A percentile compares a stretch with the other conserved stretches of the same genome.
These are phyloP conservation scores for Heteromormyrus szaboi DNA, from an alignment of 2,797 vertebrate species.

Conservation along the genomic window DNA sequence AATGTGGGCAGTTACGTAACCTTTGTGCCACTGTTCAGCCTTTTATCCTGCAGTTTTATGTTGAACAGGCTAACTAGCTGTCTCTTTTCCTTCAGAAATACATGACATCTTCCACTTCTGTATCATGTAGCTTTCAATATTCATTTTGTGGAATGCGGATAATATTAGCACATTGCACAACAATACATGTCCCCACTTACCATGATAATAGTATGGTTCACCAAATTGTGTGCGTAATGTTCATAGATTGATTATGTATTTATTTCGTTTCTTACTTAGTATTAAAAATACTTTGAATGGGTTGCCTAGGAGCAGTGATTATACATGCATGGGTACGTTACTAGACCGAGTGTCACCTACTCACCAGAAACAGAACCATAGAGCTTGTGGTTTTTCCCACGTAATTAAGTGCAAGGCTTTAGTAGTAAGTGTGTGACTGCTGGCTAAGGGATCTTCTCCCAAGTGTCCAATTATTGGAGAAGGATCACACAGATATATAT, in stretches of 20 bases:
- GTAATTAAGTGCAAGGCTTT: conserved; percentile 20
- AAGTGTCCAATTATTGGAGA: conserved; percentile 23
- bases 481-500: not conserved
- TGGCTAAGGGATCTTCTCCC: conserved; percentile 12
- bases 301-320: not conserved
- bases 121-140: not conserved
- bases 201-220: not conserved
- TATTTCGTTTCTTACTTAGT: not conserved
- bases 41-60: conserved; percentile 27
- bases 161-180: not conserved
- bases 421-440: not conserved
- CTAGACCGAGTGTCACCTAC: not conserved
- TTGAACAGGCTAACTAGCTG: conserved; percentile 21
- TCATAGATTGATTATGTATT: not conserved
- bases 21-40: conserved; percentile 38
- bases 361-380: not conserved
- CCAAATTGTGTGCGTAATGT: not conserved
- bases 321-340: not conserved
- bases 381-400: not conserved
- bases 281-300: not conserved
- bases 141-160: not conserved
- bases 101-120: not conserved
- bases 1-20: not conserved
- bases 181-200: not conserved
- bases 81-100: not conserved